Percentiles rank a stretch among this genome's conserved stretches.
Conservation (phyloP, 2,797 vertebrate species). For the Paedocypris micromegethes region DNA sequence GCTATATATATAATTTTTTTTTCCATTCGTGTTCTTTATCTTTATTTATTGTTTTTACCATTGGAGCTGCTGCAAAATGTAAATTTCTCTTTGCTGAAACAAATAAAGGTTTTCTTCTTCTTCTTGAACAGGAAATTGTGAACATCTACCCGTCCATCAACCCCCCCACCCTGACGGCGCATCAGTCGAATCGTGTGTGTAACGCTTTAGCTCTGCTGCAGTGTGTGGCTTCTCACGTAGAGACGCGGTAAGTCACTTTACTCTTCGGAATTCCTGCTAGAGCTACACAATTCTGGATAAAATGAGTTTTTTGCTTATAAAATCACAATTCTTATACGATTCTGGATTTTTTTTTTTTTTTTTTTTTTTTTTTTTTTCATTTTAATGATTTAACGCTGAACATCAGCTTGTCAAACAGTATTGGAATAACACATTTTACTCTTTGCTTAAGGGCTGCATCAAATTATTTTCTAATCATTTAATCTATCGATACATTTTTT, state of each 20-base stretch:
- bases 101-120: background rate
- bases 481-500: no score
- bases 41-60: no score
- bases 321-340: background rate
- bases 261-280: background rate
- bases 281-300: background rate
- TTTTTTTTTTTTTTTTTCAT: background rate
- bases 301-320: no score
- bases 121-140: constrained; percentile 84
- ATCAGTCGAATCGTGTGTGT: constrained; percentile 97
- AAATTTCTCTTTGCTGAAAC: no score
- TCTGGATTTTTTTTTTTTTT: background rate
- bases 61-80: no score
- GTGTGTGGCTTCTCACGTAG: constrained; percentile 96
- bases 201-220: constrained; percentile 93
- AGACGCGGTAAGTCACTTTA: constrained; percentile 77
- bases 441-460: no score
- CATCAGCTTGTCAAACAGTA: no score
- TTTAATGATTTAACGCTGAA: no score
- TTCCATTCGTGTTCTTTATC: no score
- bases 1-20: no score
- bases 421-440: no score
- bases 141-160: constrained; percentile 99
- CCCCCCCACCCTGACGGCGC: constrained; percentile 92
- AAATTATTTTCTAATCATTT: no score